Percentiles rank a stretch among this genome's conserved stretches.
Conservation (phyloP, 2,888 invertebrate species). For the Andrena marginata region DNA sequence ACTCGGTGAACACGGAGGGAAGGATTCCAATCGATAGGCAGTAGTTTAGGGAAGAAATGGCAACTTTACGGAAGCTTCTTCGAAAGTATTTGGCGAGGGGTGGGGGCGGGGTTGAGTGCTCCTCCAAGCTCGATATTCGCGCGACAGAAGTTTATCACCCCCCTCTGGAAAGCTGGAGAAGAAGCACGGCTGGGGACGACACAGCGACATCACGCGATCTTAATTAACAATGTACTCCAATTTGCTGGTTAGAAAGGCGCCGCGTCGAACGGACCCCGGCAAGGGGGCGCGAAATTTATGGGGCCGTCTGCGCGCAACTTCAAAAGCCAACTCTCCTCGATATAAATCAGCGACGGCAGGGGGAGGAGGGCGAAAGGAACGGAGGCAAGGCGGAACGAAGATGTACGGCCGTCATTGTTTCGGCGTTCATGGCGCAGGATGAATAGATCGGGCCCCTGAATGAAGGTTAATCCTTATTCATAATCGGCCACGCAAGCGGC, state of each 20-base stretch:
- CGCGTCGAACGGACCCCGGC: constrained; percentile 45
- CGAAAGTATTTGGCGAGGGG: not conserved
- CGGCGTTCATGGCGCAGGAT: constrained; percentile 53
- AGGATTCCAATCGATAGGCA: no score
- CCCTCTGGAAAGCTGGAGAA: not conserved
- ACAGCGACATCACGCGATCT: constrained; percentile 53
- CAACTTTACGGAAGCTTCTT: no score
- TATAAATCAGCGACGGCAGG: constrained; percentile 57
- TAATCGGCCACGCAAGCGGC: constrained; percentile 68
- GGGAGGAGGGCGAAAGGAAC: constrained; percentile 24
- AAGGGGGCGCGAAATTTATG: constrained; percentile 47
- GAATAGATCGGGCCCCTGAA: constrained; percentile 65
- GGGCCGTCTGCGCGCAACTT: constrained; percentile 46
- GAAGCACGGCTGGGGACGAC: not conserved
- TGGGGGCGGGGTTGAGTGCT: not conserved
- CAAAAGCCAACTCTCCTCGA: constrained; percentile 52
- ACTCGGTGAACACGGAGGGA: no score
- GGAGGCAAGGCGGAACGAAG: constrained; percentile 50
- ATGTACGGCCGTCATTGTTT: constrained; percentile 65
- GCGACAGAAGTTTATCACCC: constrained; percentile 6
- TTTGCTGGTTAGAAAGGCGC: constrained; percentile 49
- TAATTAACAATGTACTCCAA: constrained; percentile 54
- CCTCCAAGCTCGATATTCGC: not conserved
- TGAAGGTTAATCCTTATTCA: constrained; percentile 78
- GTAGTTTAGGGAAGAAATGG: no score